phyloP scores from a whole-genome alignment of 1,140 invertebrate genomes.

The Neotoxoptera formosana region DNA sequence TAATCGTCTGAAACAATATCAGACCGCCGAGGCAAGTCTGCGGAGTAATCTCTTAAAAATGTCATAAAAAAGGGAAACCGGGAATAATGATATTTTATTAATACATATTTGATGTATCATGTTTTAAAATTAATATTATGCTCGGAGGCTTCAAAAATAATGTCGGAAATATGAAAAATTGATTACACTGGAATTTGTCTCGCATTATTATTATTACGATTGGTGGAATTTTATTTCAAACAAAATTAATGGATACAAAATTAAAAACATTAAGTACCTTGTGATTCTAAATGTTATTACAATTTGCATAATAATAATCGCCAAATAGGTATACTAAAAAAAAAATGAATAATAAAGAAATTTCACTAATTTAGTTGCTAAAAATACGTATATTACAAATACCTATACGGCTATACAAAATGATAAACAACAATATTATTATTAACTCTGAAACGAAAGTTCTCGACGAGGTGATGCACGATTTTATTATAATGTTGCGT shows the following conservation, averaged over 20 bases:
- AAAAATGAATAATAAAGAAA: background rate
- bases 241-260: background rate
- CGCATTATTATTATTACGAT: background rate
- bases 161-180: background rate
- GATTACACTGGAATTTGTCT: background rate
- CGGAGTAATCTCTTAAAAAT: background rate
- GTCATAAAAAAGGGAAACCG: background rate
- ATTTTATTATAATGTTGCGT: background rate
- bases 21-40: background rate
- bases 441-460: background rate
- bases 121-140: background rate
- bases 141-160: background rate
- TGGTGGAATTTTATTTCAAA: background rate
- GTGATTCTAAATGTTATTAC: background rate
- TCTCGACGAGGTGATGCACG: too few relatives aligned
- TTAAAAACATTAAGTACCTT: background rate
- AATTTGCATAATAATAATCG: background rate
- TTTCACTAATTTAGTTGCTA: background rate
- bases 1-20: background rate
- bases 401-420: background rate
- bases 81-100: background rate
- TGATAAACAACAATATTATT: background rate
- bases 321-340: background rate
- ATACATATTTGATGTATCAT: background rate
- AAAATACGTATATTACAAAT: background rate